Evolutionary conservation across 2,888 invertebrate species (phyloP), one percentile per base, ranked within the genome.

Genomic region (Drosophila testacea): DNA sequence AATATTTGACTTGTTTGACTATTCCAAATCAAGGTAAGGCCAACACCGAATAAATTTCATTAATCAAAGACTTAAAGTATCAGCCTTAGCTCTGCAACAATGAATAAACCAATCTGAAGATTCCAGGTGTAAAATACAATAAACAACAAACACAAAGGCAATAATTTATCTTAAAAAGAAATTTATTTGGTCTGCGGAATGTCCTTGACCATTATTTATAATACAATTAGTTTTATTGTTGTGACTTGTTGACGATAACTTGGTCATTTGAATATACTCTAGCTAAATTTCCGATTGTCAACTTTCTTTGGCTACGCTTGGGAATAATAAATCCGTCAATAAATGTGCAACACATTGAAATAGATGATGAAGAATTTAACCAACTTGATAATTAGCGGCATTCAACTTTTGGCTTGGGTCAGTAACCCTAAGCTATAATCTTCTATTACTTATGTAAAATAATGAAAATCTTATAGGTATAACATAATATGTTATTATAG

Each of bases 61-160:
- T 63, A 41, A 75, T 75, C 75, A 75, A 48, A 10, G 42, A 44
- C 51, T 70, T 59, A 38, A 47, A 47, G 11, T 48, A 54, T 51
- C 59, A 57, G 27, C n/a, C 30, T 28, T 36, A 32, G 36, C 36
- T 28, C 27, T 39, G 41, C 28, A 61, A 41, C 41, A 13, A 32
- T 34, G 10, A 22, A 10, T 11, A 41, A 39, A 3, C 11, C 22
- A 34, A 41, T 11, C 34, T 36, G 10, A 36, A 36, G 36, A 9
- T 36, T 36, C 36, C 11, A 51, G 38, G 10, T 4, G 9, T 10
- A 10, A 36, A 9, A 16, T 2, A 10, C 9, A 41, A 7, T 9
- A 7, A 41, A 6, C 10, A 13, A 28, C 9, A 34, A 9, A 5
- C 9, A 38, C 27, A 28, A n/a, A 6, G 10, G 10, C 6, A 16